These are phyloP conservation scores for Sitobion miscanthi DNA, from an alignment of 1,140 invertebrate genomes.

Conservation along the genomic window DNA sequence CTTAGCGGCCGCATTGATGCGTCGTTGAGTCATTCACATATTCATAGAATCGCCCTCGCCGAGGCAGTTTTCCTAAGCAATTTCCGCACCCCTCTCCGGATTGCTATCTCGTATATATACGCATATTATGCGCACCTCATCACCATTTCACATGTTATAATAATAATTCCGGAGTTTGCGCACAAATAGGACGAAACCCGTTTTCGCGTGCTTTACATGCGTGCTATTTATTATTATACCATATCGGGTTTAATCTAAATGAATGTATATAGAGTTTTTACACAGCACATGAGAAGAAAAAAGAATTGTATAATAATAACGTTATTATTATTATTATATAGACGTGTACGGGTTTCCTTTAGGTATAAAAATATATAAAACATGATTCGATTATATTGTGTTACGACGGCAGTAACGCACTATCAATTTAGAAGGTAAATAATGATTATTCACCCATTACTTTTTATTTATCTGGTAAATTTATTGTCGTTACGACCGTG, in stretches of 20 bases:
- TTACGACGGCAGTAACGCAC: background rate
- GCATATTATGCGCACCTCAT: conserved; percentile 48
- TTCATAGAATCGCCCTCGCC: conserved; percentile 45
- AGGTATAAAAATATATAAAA: conserved; percentile 4
- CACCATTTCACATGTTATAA: conserved; percentile 41
- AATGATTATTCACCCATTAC: conserved; percentile 48
- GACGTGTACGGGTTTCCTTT: background rate
- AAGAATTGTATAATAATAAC: conserved; percentile 3
- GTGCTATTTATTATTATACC: background rate
- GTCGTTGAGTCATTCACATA: conserved; percentile 49
- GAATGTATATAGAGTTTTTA: background rate
- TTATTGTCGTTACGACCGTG: conserved; percentile 48
- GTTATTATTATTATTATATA: background rate
- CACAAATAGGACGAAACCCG: background rate
- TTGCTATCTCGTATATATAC: conserved; percentile 30
- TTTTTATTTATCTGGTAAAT: conserved; percentile 51
- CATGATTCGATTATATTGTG: conserved; percentile 19
- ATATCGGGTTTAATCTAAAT: conserved; percentile 17
- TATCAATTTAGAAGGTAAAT: conserved; percentile 34
- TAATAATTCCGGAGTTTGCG: conserved; percentile 41
- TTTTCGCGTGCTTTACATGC: background rate
- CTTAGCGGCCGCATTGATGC: conserved; percentile 42
- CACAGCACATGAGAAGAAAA: background rate
- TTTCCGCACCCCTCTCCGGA: conserved; percentile 49
- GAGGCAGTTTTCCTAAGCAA: conserved; percentile 50